Conservation (phyloP, 2,797 vertebrate species). For the Gymnodraco acuticeps region DNA sequence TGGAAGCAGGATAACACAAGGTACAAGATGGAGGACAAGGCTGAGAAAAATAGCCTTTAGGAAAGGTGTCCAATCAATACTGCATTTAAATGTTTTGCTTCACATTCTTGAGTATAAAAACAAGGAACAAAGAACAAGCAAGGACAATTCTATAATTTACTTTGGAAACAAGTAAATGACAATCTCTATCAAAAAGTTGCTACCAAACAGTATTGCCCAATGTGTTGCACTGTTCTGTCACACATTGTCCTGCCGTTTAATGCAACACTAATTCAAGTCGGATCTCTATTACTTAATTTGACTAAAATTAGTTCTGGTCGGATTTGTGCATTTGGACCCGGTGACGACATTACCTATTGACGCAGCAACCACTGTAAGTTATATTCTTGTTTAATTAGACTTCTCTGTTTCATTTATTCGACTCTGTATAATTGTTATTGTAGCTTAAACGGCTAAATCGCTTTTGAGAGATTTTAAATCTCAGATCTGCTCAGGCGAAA, state of each 20-base stretch:
- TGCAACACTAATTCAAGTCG: too few relatives aligned
- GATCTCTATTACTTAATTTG: too few relatives aligned
- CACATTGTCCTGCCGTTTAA: not conserved
- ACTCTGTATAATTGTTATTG: too few relatives aligned
- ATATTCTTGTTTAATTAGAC: too few relatives aligned
- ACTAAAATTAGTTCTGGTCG: too few relatives aligned
- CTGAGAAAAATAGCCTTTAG: conserved; percentile 44
- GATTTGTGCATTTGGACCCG: too few relatives aligned
- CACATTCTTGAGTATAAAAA: conserved; percentile 6
- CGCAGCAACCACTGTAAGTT: too few relatives aligned
- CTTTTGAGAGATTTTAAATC: too few relatives aligned
- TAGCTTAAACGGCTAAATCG: too few relatives aligned
- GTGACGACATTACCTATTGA: too few relatives aligned
- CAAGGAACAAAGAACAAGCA: not conserved
- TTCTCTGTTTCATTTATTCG: too few relatives aligned
- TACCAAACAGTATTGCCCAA: not conserved
- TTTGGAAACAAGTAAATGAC: not conserved
- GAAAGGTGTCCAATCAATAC: conserved; percentile 52
- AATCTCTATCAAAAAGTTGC: not conserved
- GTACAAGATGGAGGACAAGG: conserved; percentile 57
- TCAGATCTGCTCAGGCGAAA: too few relatives aligned
- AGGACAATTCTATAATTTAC: not conserved
- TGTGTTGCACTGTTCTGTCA: not conserved
- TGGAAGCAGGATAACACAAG: conserved; percentile 40
- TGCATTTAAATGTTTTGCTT: conserved; percentile 49